These are phyloP conservation scores for Micoletzkya japonica DNA, from an alignment of 2,888 invertebrate genomes.

Conservation along the genomic window DNA sequence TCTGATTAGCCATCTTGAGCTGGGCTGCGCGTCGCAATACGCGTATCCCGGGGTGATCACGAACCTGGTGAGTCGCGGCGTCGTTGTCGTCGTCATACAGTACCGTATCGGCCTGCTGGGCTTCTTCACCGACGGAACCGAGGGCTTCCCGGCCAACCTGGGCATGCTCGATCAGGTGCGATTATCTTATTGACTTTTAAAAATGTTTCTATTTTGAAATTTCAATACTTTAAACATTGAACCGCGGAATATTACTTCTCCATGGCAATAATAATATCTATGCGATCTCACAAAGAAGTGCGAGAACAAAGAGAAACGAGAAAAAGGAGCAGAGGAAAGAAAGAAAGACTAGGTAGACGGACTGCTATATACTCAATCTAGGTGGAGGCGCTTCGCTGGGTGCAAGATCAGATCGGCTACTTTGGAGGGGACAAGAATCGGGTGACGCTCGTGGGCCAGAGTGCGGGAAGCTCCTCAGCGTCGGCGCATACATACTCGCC, in stretches of 20 bases:
- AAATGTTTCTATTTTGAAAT: no score
- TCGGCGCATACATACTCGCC: constrained; percentile 26
- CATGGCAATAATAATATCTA: background rate
- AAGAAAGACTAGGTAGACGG: no score
- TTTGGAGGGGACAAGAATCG: constrained; percentile 23
- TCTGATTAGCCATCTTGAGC: no score
- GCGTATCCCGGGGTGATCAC: constrained; percentile 7
- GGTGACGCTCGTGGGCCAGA: constrained; percentile 18
- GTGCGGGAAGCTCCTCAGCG: constrained; percentile 18
- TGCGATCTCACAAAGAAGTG: background rate
- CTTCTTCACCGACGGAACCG: constrained; percentile 22
- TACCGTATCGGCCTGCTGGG: constrained; percentile 18
- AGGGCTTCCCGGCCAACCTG: constrained; percentile 22
- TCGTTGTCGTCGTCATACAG: constrained; percentile 26
- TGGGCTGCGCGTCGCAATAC: constrained; percentile 14
- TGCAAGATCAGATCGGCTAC: constrained; percentile 21
- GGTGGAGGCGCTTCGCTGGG: constrained; percentile 26
- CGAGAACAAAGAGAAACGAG: no score
- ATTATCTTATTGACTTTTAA: no score
- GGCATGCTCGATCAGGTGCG: constrained; percentile 25
- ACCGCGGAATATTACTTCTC: no score
- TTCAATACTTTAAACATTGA: no score
- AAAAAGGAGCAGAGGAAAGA: no score
- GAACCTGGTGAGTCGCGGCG: constrained; percentile 24
- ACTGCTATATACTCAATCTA: background rate